phyloP scores from a whole-genome alignment of 2,113 vertebrate species.

The Gila orcuttii region DNA sequence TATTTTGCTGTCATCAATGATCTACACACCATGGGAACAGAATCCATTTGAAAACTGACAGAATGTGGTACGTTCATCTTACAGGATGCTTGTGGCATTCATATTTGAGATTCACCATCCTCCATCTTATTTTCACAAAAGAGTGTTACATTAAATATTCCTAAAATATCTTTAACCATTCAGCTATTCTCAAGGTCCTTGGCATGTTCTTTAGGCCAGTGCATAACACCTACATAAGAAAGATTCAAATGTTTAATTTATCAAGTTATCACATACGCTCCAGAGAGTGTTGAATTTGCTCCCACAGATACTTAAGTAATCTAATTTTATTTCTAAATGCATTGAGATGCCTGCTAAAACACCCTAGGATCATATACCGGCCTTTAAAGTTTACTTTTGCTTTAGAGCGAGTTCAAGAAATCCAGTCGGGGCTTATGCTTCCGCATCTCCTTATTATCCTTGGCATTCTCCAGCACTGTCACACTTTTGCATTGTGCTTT shows the following conservation, averaged over 20 bases:
- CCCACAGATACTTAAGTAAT: neutral
- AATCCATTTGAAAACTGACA: slow-evolving; percentile 7
- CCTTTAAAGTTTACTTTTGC: neutral
- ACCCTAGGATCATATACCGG: neutral
- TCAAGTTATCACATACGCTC: neutral
- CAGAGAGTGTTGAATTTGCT: neutral
- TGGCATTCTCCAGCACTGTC: slow-evolving; percentile 4
- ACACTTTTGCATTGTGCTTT: slow-evolving; percentile 1
- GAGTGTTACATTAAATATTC: neutral
- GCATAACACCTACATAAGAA: neutral
- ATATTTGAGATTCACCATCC: slow-evolving; percentile 18
- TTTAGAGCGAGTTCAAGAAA: neutral
- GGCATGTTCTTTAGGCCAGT: neutral
- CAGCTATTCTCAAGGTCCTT: neutral
- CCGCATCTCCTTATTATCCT: slow-evolving; percentile 6
- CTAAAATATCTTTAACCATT: neutral
- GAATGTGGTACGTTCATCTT: slow-evolving; percentile 6
- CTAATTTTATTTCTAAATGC: neutral
- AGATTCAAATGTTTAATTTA: neutral
- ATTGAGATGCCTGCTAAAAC: neutral
- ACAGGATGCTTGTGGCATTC: neutral
- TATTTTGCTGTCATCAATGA: neutral
- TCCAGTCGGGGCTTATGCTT: neutral
- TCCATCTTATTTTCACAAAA: neutral
- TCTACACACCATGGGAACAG: neutral